phyloP scores from a whole-genome alignment of 2,113 vertebrate genomes.

The Pimephales promelas region DNA sequence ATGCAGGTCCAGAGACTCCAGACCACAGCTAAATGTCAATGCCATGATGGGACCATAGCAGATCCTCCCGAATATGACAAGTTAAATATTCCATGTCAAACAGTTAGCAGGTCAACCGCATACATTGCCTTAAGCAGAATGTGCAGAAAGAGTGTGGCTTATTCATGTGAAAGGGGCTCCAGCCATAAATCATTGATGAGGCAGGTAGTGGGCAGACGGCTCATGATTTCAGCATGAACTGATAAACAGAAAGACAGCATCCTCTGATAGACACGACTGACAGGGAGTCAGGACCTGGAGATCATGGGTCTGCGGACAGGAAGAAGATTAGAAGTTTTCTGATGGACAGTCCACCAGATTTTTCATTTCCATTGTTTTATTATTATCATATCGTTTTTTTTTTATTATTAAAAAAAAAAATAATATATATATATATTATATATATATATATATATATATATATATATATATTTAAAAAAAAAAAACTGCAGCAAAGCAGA shows the following conservation, averaged over 20 bases:
- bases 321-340: background rate
- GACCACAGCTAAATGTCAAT: background rate
- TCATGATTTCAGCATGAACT: slow-evolving; percentile 15
- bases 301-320: background rate
- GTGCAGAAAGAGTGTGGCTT: slow-evolving; percentile 23
- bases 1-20: background rate
- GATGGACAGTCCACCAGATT: background rate
- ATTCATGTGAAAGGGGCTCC: slow-evolving; percentile 39
- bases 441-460: too few relatives aligned
- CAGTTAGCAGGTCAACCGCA: slow-evolving; percentile 7
- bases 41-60: background rate
- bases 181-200: slow-evolving; percentile 46
- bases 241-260: background rate
- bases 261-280: slow-evolving; percentile 1
- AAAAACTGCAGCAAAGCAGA: background rate
- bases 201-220: background rate
- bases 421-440: too few relatives aligned
- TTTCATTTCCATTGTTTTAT: background rate
- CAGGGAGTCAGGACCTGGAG: background rate
- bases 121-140: slow-evolving; percentile 12
- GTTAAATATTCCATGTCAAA: slow-evolving; percentile 26
- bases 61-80: background rate
- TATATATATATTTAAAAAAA: background rate
- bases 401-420: background rate
- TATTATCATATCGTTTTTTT: background rate